Evolutionary conservation across 1,140 invertebrate species (phyloP), one percentile per base, ranked within the genome.

Genomic region (Saxidomus purpurata): DNA sequence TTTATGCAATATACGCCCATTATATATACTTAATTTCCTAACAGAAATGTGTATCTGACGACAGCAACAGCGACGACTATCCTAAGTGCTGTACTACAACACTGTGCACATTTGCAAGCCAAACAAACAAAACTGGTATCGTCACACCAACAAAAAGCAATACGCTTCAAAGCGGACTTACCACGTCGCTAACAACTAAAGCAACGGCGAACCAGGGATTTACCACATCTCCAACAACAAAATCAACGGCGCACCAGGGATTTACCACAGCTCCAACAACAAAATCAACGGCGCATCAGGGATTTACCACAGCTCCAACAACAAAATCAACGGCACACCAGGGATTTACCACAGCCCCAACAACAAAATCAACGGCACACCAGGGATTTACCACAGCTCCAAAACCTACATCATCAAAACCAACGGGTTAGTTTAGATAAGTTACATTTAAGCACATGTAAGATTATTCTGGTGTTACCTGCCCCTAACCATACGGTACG

Each of bases 11-110:
- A n/a, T n/a, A n/a, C n/a, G n/a, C n/a, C n/a, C n/a, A n/a, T n/a
- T n/a, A n/a, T n/a, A n/a, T n/a, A n/a, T n/a, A n/a, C n/a, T n/a
- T n/a, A n/a, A n/a, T n/a, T n/a, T n/a, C n/a, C 36, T 47, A 6
- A 31, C 47, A 79, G 76, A 49, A 47, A 59, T 79, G 76, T 36
- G 11, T 19, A 59, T 79, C 76, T 55, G 43, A 79, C 31, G 25
- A 17, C 28, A 36, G 4, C 22, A 34, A 3, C 6, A 49, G 49
- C 19, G 19, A 49, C 36, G 25, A 19, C 22, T 79, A 79, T 55
- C 76, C 76, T 28, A 79, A 79, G 55, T 79, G 76, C 31, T 79
- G 76, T 25, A 52, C 49, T 8, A 36, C 76, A 9, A 15, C 47
- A 11, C 15, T 79, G 6, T 79, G 76, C 55, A 34, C 31, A 28